A percentile compares a stretch with the other conserved stretches of the same genome.
These are phyloP conservation scores for Thomomys bottae DNA, from an alignment of 2,113 vertebrate genomes.

Conservation along the genomic window DNA sequence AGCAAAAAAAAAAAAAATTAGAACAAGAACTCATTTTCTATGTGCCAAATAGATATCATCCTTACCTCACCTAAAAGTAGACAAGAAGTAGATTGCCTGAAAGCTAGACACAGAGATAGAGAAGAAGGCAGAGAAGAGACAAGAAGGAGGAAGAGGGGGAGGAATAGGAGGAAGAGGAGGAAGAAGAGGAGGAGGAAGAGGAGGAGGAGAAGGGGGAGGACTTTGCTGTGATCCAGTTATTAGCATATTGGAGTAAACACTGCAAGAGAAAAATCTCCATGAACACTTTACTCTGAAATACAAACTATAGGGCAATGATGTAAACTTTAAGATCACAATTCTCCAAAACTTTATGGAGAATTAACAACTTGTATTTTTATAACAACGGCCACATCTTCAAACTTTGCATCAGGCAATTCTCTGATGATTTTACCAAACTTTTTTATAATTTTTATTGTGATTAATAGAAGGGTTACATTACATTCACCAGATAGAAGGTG, in stretches of 20 bases:
- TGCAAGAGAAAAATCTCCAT: not conserved
- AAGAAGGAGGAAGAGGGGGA: too few species aligned
- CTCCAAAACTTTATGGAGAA: not conserved
- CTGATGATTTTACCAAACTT: not conserved
- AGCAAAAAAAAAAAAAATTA: too few species aligned
- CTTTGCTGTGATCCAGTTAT: not conserved
- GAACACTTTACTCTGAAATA: constrained; percentile 37
- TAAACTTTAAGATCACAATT: not conserved
- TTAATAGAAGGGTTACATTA: too few species aligned
- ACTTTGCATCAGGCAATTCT: not conserved
- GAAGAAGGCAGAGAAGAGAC: not conserved
- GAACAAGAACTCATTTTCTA: not conserved
- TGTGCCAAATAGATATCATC: not conserved
- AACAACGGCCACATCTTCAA: not conserved
- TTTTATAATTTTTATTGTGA: too few species aligned
- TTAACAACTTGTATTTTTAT: not conserved
- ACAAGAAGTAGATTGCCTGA: not conserved
- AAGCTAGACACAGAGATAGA: not conserved
- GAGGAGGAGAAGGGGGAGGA: accelerated
- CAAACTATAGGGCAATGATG: not conserved
- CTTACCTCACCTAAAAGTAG: not conserved
- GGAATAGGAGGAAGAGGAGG: too few species aligned
- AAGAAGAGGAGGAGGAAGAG: not conserved
- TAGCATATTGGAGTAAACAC: not conserved
- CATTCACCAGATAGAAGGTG: too few species aligned